Percentiles rank a stretch among this genome's conserved stretches.
Evolutionary conservation across 2,113 vertebrate species (phyloP).

Genomic region (Mionectes macconnelli): DNA sequence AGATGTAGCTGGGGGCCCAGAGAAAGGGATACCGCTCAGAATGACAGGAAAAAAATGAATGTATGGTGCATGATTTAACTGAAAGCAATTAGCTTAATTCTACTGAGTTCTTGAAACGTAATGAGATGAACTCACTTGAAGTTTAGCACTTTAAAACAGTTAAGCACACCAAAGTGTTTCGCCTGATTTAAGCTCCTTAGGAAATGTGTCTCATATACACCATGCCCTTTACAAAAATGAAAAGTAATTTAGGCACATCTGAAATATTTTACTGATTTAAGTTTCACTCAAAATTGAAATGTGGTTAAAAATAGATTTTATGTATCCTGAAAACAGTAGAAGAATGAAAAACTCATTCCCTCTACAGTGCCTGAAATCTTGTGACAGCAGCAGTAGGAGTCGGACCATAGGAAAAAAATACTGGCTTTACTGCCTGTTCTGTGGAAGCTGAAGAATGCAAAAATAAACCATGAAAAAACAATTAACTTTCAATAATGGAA

Average conservation of each 20-base stretch:
- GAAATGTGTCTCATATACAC: neutral
- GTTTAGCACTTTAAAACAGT: neutral
- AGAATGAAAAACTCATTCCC: neutral
- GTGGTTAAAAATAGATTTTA: constrained; percentile 14
- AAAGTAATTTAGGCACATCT: neutral
- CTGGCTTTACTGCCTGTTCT: neutral
- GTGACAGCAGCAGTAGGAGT: neutral
- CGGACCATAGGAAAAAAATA: neutral
- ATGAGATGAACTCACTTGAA: neutral
- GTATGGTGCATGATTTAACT: neutral
- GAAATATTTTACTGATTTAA: neutral
- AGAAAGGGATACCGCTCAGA: neutral
- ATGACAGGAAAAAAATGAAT: neutral
- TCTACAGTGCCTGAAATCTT: neutral
- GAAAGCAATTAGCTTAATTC: neutral
- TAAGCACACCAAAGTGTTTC: neutral
- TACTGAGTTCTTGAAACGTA: neutral
- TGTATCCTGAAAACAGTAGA: neutral
- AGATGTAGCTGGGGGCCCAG: neutral
- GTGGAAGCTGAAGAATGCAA: neutral
- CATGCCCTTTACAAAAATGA: neutral
- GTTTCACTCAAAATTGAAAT: neutral
- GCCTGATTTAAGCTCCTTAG: neutral
- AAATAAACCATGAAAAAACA: neutral
- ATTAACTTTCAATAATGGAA: neutral